Base-by-base conservation (phyloP, 1,140 invertebrate species). In the Oedothorax gibbosus region DNA sequence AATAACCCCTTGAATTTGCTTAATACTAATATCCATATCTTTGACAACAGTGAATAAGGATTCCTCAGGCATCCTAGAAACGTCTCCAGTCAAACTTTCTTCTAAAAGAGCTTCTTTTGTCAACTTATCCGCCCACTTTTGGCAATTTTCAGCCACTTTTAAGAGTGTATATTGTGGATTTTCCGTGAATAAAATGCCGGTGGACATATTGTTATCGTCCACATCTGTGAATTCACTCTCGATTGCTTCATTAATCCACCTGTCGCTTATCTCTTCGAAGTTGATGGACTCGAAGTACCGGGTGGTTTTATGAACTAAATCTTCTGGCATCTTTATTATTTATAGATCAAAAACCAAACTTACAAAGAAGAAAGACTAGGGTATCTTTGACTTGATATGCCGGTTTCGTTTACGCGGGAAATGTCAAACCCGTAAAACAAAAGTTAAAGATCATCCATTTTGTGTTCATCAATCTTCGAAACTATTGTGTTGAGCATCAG, bases 221-320 rank as follows among this genome's bases (percentile, higher is more conserved):
- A 65, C 80, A 75, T 83, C 80, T 65, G 50, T 66, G 53, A 65
- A 83, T 54, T 83, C 80, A 75, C 57, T 75, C 20, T 75, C 57
- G 7, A 66, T 66, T 50, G 75, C 80, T 65, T 64, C 60, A 50
- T 75, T 56, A n/a, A 83, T n/a, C 80, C 80, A 83, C n/a, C 21
- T 21, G 18, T 83, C 80, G 50, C 49, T 65, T 7, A 83, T 15
- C 73, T 83, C 80, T 56, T 62, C 49, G n/a, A 83, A 83, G 66
- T 83, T 83, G 15, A 83, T 62, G 54, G 2, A n/a, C 14, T 83
- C 80, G 50, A 83, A 83, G 11, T 57, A 66, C 18, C 49, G 14
- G 21, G 8, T 20, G 11, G 80, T 83, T 9, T 20, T 14, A 51
- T 35, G 53, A 2, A 56, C 20, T 8, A 78, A 20, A 62, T 10